Percentiles rank a stretch among this genome's conserved stretches.
Conservation (phyloP, 2,113 vertebrate genomes). For the Pyrgilauda ruficollis region DNA sequence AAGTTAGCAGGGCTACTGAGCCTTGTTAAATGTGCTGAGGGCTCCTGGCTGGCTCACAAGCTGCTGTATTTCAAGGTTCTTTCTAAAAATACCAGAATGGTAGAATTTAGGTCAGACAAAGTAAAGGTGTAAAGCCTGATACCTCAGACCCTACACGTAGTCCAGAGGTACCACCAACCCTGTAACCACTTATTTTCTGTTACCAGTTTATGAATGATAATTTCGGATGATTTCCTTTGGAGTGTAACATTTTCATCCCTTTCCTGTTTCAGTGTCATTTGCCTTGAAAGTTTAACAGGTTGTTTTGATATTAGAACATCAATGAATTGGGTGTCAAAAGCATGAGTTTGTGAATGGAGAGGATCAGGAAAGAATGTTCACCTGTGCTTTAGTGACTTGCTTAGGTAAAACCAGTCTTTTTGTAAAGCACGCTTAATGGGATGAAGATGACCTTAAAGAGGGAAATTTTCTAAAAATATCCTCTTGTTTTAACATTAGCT, state of each 20-base stretch:
- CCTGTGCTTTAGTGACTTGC: background rate
- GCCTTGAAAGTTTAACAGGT: background rate
- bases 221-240: background rate
- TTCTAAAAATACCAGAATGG: slow-evolving; percentile 27
- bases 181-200: background rate
- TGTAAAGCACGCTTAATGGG: background rate
- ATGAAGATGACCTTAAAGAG: background rate
- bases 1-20: background rate
- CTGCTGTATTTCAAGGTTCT: background rate
- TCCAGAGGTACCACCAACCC: background rate
- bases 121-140: background rate
- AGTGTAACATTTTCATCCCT: background rate
- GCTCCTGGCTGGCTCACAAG: background rate
- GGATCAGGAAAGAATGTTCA: background rate
- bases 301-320: background rate
- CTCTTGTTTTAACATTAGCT: background rate
- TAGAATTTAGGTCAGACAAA: background rate
- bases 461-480: background rate
- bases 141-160: background rate
- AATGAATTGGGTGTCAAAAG: background rate
- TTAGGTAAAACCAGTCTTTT: background rate
- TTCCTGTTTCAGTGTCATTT: background rate
- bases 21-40: background rate
- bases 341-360: background rate
- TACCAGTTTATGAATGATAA: background rate